These are phyloP conservation scores for Drosophila diplacantha DNA, from an alignment of 2,888 invertebrate genomes.

Conservation along the genomic window DNA sequence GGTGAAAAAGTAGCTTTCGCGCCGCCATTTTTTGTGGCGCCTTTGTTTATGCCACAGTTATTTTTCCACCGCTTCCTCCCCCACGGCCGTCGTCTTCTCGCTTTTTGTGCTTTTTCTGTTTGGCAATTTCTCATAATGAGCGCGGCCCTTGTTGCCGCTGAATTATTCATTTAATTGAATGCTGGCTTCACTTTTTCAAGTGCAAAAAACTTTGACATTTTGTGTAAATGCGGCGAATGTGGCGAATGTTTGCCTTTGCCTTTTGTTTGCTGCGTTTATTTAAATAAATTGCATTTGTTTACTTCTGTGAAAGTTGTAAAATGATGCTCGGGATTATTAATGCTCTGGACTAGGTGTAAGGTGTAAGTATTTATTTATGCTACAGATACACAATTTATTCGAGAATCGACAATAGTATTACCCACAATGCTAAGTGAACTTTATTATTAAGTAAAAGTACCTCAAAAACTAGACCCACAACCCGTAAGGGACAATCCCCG, in stretches of 20 bases:
- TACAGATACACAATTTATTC: neutral
- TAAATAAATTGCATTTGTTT: conserved; percentile 34
- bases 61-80: conserved; percentile 28
- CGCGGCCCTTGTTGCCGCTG: conserved; percentile 41
- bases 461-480: neutral
- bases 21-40: conserved; percentile 77
- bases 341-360: conserved; percentile 12
- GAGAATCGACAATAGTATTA: neutral
- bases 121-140: conserved; percentile 71
- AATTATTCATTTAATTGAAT: conserved; percentile 50
- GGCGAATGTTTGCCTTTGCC: conserved; percentile 55
- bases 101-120: conserved; percentile 44
- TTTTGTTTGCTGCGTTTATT: conserved; percentile 33
- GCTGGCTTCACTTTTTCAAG: conserved; percentile 61
- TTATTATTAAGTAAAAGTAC: neutral
- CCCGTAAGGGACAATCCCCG: conserved; percentile 8
- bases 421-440: neutral
- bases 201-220: conserved; percentile 75
- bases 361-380: too few relatives aligned
- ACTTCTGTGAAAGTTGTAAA: conserved; percentile 20
- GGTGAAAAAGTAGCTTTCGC: conserved; percentile 74
- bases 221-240: conserved; percentile 55
- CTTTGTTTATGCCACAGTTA: conserved; percentile 69
- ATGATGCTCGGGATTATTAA: conserved; percentile 17
- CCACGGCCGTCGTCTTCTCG: conserved; percentile 24